Evolutionary conservation across 2,113 vertebrate genomes (phyloP).

Genomic region (Elachura formosa): DNA sequence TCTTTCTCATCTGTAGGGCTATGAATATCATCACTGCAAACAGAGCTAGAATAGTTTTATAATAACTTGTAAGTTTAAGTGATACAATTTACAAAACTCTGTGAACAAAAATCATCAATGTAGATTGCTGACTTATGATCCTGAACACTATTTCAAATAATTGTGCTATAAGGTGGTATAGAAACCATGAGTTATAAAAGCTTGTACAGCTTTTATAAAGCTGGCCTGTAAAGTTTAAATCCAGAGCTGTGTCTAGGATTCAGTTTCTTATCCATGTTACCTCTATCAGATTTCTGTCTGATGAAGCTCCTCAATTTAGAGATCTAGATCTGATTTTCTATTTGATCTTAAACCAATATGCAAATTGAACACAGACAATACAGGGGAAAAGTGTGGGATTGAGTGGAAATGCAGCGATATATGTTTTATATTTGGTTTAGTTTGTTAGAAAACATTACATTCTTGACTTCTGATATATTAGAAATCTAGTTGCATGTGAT

Average conservation of each 20-base stretch:
- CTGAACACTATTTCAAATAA: not conserved
- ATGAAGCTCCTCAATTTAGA: not conserved
- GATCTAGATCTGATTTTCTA: not conserved
- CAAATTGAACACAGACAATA: not conserved
- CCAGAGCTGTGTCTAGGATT: not conserved
- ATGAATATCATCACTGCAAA: not conserved
- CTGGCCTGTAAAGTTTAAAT: not conserved
- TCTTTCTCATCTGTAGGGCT: not conserved
- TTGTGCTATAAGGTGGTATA: not conserved
- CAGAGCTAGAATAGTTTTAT: not conserved
- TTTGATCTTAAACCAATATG: not conserved
- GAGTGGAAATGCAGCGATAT: not conserved
- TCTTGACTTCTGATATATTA: not conserved
- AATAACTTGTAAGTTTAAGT: not conserved
- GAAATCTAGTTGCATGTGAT: not conserved
- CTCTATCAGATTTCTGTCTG: not conserved
- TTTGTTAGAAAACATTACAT: not conserved
- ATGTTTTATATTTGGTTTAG: not conserved
- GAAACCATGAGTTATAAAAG: not conserved
- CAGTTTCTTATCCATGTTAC: not conserved
- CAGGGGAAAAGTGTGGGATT: not conserved
- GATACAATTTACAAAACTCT: not conserved
- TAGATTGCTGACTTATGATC: not conserved
- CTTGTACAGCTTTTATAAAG: not conserved
- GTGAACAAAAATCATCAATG: not conserved